Percentiles rank a stretch among this genome's conserved stretches.
These are phyloP conservation scores for Leptinotarsa tumamoca DNA, from an alignment of 2,888 invertebrate genomes.

Conservation along the genomic window DNA sequence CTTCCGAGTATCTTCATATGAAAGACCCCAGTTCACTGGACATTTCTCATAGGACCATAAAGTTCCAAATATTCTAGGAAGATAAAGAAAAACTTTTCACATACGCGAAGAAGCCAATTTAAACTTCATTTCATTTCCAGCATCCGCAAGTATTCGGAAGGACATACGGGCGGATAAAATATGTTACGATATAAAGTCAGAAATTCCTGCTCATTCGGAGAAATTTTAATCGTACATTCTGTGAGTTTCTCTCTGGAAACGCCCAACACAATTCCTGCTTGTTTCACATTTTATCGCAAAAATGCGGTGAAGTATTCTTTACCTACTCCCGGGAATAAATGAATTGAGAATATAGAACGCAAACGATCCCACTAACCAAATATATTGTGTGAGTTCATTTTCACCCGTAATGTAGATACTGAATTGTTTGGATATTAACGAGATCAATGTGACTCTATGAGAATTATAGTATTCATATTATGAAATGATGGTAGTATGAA, in stretches of 20 bases:
- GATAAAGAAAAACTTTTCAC: not conserved
- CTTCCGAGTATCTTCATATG: too few species aligned
- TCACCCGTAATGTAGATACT: too few species aligned
- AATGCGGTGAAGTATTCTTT: not conserved
- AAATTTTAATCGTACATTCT: not conserved
- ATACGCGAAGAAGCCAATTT: not conserved
- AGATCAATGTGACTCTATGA: too few species aligned
- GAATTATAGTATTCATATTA: too few species aligned
- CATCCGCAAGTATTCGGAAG: not conserved
- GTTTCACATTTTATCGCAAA: not conserved
- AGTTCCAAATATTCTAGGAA: not conserved
- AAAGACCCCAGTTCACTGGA: not conserved
- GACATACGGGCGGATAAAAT: not conserved
- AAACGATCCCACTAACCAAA: too few species aligned
- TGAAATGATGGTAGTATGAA: too few species aligned
- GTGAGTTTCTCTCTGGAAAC: not conserved
- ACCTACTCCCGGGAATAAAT: not conserved
- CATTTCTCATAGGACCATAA: not conserved
- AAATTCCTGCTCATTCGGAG: conserved; percentile 1
- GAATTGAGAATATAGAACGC: not conserved
- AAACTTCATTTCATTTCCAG: not conserved
- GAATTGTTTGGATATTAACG: too few species aligned
- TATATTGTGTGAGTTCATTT: too few species aligned
- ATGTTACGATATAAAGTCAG: conserved; percentile 5
- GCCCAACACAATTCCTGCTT: not conserved